Conservation (phyloP, 2,113 vertebrate genomes). For the Zosterops hypoxanthus region DNA sequence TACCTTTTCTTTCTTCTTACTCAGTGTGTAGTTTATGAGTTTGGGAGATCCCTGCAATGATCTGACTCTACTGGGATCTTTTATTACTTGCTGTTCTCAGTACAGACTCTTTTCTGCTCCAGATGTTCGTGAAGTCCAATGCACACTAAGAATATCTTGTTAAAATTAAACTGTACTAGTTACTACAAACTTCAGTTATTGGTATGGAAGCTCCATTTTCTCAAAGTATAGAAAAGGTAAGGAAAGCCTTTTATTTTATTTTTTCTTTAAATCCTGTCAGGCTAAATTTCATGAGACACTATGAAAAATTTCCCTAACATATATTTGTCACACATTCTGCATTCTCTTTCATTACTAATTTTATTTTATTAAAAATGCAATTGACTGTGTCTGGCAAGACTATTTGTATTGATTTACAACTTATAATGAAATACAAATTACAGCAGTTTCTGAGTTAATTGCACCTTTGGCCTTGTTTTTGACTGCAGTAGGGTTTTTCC, state of each 20-base stretch:
- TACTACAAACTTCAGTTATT: not conserved
- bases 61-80: not conserved
- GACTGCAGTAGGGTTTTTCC: constrained; percentile 13
- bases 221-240: not conserved
- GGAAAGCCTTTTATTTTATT: not conserved
- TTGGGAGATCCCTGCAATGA: not conserved
- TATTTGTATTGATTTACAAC: constrained; percentile 54
- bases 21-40: not conserved
- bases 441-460: constrained; percentile 46
- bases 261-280: not conserved
- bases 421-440: constrained; percentile 50
- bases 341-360: constrained; percentile 24
- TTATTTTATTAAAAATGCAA: constrained; percentile 54
- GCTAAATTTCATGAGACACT: not conserved
- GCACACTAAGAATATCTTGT: not conserved
- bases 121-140: constrained; percentile 3
- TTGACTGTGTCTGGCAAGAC: constrained; percentile 31
- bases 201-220: not conserved
- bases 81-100: constrained; percentile 2
- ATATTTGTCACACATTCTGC: not conserved
- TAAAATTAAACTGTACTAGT: constrained; percentile 12
- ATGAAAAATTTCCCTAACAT: not conserved
- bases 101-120: not conserved
- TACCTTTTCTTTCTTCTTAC: not conserved
- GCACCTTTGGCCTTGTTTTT: constrained; percentile 53